Base-by-base conservation (phyloP, 2,797 vertebrate genomes). In the Semotilus atromaculatus region DNA sequence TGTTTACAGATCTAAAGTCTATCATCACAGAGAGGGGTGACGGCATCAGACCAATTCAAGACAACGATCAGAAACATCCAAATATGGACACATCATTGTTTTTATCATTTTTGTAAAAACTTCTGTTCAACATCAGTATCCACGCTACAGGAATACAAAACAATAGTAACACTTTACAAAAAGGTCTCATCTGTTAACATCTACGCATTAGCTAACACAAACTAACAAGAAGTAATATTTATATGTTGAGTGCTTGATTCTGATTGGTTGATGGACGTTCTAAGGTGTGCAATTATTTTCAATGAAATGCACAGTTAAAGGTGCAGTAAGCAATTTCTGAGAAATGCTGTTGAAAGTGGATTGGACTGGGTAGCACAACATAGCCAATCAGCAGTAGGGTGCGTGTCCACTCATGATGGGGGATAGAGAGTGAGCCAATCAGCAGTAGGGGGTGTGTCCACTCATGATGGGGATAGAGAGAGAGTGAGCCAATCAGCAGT, bases 1-100 rank as follows among this genome's bases (percentile, higher is more conserved):
- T 60, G 38, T 48, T 82, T 45, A 82, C 53, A 43, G 55, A 60
- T 48, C 21, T 62, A 36, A 82, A 62, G 53, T 73, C 26, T 34
- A 62, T 45, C 55, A 81, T 70, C 51, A 73, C 51, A 34, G 51
- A 72, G 36, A 72, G 36, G 60, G 76, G 38, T 67, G 43, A 48
- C 23, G 43, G 31, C 53, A 51, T 71, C 16, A 60, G 26, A 43
- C 48, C 51, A 36, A 55, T 58, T 75, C 62, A 8, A 64, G 29
- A 31, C 29, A 31, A 62, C 26, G 3, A 64, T 31, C 21, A 75
- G 31, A 55, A 23, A 55, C 19, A 55, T 75, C 51, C 21, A 75
- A 75, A 55, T 75, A 75, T 75, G 31, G 51, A 55, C 51, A 38
- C 3, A 16, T 36, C 29, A 7, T 75, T 55, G 48, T 16, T n/a